phyloP scores from a whole-genome alignment of 2,888 invertebrate species.

The Eupeodes latifasciatus region DNA sequence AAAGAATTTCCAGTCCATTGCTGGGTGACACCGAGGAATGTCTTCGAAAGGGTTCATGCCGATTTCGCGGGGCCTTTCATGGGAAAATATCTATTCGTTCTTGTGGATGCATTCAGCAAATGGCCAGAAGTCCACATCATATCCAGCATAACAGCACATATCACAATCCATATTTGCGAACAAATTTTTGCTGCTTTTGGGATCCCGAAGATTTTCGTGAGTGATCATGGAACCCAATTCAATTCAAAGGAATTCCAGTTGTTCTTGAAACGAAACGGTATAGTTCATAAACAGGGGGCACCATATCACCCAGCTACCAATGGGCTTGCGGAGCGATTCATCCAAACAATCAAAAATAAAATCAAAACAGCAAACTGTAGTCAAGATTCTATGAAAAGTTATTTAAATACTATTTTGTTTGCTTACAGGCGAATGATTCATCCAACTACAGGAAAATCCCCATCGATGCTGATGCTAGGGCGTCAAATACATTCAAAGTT shows the following conservation, averaged over 20 bases:
- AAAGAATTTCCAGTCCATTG: constrained; percentile 23
- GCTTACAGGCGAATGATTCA: constrained; percentile 28
- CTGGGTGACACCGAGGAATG: constrained; percentile 48
- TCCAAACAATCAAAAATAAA: constrained; percentile 39
- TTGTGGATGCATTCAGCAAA: constrained; percentile 72
- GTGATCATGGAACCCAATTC: constrained; percentile 70
- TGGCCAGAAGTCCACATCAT: constrained; percentile 77
- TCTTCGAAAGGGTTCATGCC: constrained; percentile 76
- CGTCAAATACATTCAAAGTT: constrained; percentile 32
- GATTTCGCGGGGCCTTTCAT: constrained; percentile 71
- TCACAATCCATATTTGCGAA: constrained; percentile 64
- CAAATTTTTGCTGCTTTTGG: constrained; percentile 69
- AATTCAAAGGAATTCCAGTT: constrained; percentile 60
- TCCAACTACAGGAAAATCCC: constrained; percentile 18
- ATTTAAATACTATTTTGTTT: constrained; percentile 40
- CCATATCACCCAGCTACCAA: constrained; percentile 30
- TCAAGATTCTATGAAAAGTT: constrained; percentile 24
- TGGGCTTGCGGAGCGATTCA: constrained; percentile 34
- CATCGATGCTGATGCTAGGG: constrained; percentile 39
- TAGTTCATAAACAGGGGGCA: constrained; percentile 30
- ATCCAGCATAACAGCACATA: constrained; percentile 68
- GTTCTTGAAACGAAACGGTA: constrained; percentile 64
- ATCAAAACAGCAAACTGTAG: constrained; percentile 27
- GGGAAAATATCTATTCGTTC: constrained; percentile 56
- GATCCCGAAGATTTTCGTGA: constrained; percentile 58